Evolutionary conservation across 2,888 invertebrate genomes (phyloP).

Genomic region (Zygothrica quintamaculata): DNA sequence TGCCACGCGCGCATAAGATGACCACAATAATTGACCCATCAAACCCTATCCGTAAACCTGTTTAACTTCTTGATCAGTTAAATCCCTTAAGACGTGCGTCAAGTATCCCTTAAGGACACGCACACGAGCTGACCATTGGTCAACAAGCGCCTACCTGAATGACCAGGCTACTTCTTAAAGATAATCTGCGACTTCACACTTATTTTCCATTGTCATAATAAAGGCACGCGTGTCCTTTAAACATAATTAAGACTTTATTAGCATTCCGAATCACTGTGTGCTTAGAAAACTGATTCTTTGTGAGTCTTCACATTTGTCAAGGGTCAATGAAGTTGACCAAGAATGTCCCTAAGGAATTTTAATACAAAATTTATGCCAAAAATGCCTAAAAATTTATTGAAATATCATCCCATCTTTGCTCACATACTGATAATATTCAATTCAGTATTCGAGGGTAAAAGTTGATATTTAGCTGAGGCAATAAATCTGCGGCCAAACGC

Average conservation of each 20-base stretch:
- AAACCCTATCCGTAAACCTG: conserved; percentile 61
- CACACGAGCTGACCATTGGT: conserved; percentile 68
- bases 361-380: conserved; percentile 29
- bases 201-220: conserved; percentile 32
- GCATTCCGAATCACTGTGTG: conserved; percentile 37
- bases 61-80: conserved; percentile 54
- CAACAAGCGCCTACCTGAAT: conserved; percentile 41
- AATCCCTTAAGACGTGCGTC: conserved; percentile 30
- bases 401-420: conserved; percentile 38
- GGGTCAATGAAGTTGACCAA: conserved; percentile 57
- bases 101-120: conserved; percentile 27
- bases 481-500: conserved; percentile 74
- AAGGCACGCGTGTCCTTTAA: conserved; percentile 43
- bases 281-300: conserved; percentile 10
- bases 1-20: conserved; percentile 60
- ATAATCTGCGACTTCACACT: conserved; percentile 52
- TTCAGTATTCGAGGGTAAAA: conserved; percentile 45
- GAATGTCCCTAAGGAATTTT: conserved; percentile 14
- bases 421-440: conserved; percentile 4
- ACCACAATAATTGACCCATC: conserved; percentile 38
- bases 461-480: conserved; percentile 54
- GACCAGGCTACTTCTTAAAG: conserved; percentile 26
- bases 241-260: conserved; percentile 56
- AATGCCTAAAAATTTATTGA: conserved; percentile 53
- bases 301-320: conserved; percentile 6